Conservation (phyloP, 2,113 vertebrate species). For the Brachyhypopomus occidentalis region DNA sequence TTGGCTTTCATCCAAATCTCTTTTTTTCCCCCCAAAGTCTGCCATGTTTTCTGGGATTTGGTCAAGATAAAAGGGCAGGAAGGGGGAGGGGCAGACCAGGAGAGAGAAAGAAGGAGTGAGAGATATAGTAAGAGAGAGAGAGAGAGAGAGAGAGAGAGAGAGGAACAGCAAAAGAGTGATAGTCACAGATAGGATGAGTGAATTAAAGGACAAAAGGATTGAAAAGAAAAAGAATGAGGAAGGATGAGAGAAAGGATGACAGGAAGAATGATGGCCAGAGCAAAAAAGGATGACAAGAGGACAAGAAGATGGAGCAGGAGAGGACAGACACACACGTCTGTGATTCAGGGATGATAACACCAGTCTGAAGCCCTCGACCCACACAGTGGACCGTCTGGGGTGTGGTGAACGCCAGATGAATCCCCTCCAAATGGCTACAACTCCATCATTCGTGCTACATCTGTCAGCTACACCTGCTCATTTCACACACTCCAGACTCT, state of each 20-base stretch:
- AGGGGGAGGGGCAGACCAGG: neutral
- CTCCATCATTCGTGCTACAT: conserved; percentile 30
- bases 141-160: neutral
- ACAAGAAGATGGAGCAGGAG: neutral
- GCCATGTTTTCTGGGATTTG: neutral
- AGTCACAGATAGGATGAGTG: neutral
- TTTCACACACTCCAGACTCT: conserved; percentile 1
- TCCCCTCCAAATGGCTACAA: conserved; percentile 10
- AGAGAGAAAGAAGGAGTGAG: neutral
- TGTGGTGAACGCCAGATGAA: conserved; percentile 20
- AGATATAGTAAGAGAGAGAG: conserved; percentile 5
- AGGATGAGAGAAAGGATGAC: conserved; percentile 7
- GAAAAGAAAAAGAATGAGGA: conserved; percentile 31
- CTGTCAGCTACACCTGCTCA: conserved; percentile 28
- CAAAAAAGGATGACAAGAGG: neutral
- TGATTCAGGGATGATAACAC: conserved; percentile 39
- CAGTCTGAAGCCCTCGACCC: conserved; percentile 20
- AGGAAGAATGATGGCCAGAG: neutral
- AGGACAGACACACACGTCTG: conserved; percentile 9
- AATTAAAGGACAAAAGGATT: neutral
- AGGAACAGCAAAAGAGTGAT: neutral
- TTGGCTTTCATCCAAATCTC: no score
- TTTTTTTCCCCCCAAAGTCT: no score
- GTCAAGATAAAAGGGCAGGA: neutral
- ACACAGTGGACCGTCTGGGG: conserved; percentile 10